Percentiles rank a stretch among this genome's conserved stretches.
These are phyloP conservation scores for Agrochola macilenta DNA, from an alignment of 2,888 invertebrate genomes.

Conservation along the genomic window DNA sequence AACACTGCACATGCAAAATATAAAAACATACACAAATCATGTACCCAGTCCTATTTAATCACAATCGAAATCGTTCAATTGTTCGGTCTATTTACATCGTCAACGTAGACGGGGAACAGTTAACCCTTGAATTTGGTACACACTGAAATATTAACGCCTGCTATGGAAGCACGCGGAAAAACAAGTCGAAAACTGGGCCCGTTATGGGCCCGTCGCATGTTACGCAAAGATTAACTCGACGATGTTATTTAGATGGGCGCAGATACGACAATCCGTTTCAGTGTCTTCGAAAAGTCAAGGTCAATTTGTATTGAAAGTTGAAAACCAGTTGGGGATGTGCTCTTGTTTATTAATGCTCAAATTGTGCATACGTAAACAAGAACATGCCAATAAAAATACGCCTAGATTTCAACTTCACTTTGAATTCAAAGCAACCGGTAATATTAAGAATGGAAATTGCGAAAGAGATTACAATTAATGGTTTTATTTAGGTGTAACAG, in stretches of 20 bases:
- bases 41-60: conserved; percentile 61
- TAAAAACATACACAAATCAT: conserved; percentile 51
- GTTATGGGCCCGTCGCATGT: conserved; percentile 88
- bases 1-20: conserved; percentile 9
- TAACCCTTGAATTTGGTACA: conserved; percentile 89
- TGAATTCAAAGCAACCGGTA: no score
- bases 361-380: no score
- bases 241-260: conserved; percentile 57
- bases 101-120: conserved; percentile 78
- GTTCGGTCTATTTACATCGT: conserved; percentile 77
- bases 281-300: neutral
- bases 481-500: no score
- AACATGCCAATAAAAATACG: no score
- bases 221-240: conserved; percentile 80
- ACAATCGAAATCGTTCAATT: conserved; percentile 77
- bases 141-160: conserved; percentile 89
- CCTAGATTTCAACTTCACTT: no score
- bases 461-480: no score
- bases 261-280: conserved; percentile 48
- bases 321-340: no score
- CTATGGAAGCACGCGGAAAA: conserved; percentile 89
- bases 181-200: conserved; percentile 89
- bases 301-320: neutral
- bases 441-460: no score
- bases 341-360: no score